phyloP scores from a whole-genome alignment of 2,888 invertebrate species.

The Laothoe populi region DNA sequence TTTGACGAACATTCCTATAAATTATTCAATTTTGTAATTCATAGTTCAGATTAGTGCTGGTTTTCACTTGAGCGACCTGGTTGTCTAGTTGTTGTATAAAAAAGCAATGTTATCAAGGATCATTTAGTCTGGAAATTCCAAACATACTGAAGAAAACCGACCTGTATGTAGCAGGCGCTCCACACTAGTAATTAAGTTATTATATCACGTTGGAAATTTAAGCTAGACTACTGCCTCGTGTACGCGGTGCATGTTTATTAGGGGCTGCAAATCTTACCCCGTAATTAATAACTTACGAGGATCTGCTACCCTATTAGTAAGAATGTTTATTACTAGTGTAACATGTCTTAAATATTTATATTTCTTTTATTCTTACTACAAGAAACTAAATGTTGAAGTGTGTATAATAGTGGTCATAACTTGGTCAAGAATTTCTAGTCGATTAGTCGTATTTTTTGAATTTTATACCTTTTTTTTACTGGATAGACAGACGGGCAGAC shows the following conservation, averaged over 20 bases:
- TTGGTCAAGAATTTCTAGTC: too few relatives aligned
- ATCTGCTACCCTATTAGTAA: conserved; percentile 33
- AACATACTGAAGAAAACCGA: background rate
- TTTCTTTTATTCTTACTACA: too few relatives aligned
- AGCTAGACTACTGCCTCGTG: conserved; percentile 29
- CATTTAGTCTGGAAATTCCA: background rate
- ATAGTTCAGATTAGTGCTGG: too few relatives aligned
- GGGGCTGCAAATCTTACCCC: conserved; percentile 39
- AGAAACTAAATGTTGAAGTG: too few relatives aligned
- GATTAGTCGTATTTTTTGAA: too few relatives aligned
- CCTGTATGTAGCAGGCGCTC: background rate
- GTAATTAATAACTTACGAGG: conserved; percentile 45
- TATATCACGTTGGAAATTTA: conserved; percentile 51
- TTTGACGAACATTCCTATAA: too few relatives aligned
- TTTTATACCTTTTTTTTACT: too few relatives aligned
- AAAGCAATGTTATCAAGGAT: background rate
- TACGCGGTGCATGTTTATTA: conserved; percentile 27
- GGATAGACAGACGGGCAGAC: too few relatives aligned
- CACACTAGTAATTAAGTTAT: conserved; percentile 47
- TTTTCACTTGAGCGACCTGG: too few relatives aligned
- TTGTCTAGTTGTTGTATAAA: too few relatives aligned
- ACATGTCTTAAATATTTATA: background rate
- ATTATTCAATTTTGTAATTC: too few relatives aligned
- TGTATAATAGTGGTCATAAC: too few relatives aligned
- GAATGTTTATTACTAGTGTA: conserved; percentile 31